A percentile compares a stretch with the other conserved stretches of the same genome.
Evolutionary conservation across 2,797 vertebrate genomes (phyloP).

Genomic region (Hypotaenidia okinawae): DNA sequence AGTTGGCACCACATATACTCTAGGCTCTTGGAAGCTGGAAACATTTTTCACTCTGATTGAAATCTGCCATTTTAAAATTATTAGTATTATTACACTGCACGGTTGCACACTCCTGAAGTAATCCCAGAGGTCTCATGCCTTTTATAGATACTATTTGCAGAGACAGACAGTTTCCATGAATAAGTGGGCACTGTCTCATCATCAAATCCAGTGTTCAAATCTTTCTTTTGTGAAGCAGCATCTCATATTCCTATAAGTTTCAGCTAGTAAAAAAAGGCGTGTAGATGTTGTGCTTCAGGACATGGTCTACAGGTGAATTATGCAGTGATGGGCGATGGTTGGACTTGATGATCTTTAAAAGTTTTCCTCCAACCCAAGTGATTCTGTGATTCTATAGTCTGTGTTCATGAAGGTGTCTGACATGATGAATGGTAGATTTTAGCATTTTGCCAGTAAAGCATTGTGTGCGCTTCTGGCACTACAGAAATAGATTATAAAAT

Average conservation of each 20-base stretch:
- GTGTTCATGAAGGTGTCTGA: neutral
- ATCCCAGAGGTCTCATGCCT: neutral
- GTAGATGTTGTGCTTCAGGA: no score
- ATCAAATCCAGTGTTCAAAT: neutral
- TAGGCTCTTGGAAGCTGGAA: neutral
- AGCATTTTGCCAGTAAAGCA: neutral
- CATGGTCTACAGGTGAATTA: no score
- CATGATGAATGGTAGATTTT: neutral
- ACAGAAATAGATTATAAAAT: neutral
- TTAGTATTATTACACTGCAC: neutral
- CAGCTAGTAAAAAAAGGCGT: no score
- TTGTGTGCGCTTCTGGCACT: neutral
- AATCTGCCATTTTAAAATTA: neutral
- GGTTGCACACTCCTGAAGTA: neutral
- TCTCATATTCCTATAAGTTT: neutral
- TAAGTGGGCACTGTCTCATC: neutral
- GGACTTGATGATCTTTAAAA: no score
- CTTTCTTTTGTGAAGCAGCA: neutral
- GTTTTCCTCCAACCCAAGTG: no score
- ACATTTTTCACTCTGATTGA: neutral
- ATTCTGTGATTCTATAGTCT: neutral
- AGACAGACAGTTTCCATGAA: neutral
- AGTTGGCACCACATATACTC: neutral
- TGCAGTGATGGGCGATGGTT: no score
- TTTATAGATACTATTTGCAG: neutral